phyloP scores from a whole-genome alignment of 2,797 vertebrate species.

The Chloroceryle amazona region DNA sequence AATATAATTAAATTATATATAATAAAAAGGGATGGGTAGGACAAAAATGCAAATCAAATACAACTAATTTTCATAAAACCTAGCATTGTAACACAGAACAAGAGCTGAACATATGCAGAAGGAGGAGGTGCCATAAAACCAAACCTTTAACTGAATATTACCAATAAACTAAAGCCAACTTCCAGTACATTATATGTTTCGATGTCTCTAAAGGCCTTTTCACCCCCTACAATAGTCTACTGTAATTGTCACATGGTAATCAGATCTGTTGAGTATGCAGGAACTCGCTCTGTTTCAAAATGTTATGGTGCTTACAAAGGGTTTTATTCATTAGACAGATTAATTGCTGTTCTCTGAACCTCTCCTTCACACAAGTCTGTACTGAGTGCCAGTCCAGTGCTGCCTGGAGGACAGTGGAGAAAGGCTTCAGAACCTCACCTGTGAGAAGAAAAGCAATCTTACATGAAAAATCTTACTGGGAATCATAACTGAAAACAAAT shows the following conservation, averaged over 20 bases:
- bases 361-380: conserved; percentile 15
- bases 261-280: conserved; percentile 66
- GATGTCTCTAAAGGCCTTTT: conserved; percentile 45
- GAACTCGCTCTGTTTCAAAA: conserved; percentile 64
- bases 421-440: neutral
- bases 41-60: neutral
- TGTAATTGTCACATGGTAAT: conserved; percentile 73
- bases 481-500: neutral
- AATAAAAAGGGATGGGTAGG: neutral
- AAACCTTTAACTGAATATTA: conserved; percentile 8
- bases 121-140: neutral
- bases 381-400: neutral
- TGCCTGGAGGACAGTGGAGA: neutral
- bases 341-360: conserved; percentile 65
- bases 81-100: neutral
- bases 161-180: neutral
- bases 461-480: neutral
- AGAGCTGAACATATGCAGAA: neutral
- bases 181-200: neutral
- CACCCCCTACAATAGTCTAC: conserved; percentile 56
- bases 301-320: conserved; percentile 71
- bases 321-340: conserved; percentile 73
- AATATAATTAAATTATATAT: no score
- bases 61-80: neutral
- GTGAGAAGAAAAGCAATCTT: neutral